Conservation (phyloP, 2,113 vertebrate genomes). For the Poicephalus meyeri region DNA sequence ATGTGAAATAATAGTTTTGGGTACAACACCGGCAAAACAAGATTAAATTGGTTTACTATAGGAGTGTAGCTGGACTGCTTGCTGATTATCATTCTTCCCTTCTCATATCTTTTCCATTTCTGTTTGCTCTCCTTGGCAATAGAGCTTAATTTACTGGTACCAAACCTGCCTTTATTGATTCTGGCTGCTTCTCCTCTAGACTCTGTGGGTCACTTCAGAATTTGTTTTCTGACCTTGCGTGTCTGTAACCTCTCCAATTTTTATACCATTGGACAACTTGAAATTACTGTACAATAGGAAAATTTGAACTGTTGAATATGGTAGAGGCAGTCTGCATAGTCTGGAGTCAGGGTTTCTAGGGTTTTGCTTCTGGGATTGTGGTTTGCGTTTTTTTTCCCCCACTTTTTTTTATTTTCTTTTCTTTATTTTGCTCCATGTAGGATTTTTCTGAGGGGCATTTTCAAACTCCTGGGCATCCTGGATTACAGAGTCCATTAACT, state of each 20-base stretch:
- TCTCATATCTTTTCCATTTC: not conserved
- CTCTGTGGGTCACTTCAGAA: not conserved
- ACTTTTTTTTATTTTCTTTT: too few species aligned
- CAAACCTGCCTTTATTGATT: not conserved
- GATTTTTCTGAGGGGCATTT: not conserved
- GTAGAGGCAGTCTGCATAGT: not conserved
- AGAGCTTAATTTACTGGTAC: not conserved
- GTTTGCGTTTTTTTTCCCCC: not conserved
- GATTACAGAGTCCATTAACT: not conserved
- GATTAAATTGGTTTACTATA: not conserved
- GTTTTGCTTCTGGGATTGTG: not conserved
- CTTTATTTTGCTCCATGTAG: accelerated
- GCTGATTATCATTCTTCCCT: not conserved
- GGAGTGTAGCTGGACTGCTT: not conserved
- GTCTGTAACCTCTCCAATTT: not conserved
- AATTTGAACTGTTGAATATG: not conserved
- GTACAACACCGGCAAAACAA: not conserved
- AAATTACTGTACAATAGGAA: not conserved
- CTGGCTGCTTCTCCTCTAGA: not conserved
- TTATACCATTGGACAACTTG: not conserved
- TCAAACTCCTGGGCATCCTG: not conserved
- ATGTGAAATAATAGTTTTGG: not conserved
- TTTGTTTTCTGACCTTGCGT: not conserved
- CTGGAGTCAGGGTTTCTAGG: not conserved
- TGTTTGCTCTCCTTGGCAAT: not conserved